phyloP scores from a whole-genome alignment of 2,113 vertebrate genomes.

The Numenius arquata region DNA sequence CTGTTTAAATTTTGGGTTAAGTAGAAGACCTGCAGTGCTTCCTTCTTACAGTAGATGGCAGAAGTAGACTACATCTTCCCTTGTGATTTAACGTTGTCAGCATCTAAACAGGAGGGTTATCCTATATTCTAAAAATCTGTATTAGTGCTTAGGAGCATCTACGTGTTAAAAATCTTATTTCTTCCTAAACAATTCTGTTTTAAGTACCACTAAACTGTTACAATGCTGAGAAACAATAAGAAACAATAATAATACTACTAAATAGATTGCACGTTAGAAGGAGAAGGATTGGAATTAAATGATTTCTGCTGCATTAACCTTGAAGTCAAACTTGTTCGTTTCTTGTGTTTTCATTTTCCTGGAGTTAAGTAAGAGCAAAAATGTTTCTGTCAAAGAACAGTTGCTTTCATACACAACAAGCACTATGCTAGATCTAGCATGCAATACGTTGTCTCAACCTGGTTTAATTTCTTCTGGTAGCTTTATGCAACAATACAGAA shows the following conservation, averaged over 20 bases:
- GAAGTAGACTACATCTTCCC: background rate
- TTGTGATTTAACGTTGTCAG: background rate
- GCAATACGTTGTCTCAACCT: background rate
- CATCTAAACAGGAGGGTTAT: background rate
- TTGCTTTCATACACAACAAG: background rate
- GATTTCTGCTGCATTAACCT: conserved; percentile 9
- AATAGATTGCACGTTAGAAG: background rate
- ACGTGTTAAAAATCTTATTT: background rate
- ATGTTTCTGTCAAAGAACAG: background rate
- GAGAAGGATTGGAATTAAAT: background rate
- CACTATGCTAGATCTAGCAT: background rate
- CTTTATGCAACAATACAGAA: background rate
- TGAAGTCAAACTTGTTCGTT: conserved; percentile 9
- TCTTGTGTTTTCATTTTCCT: conserved; percentile 11
- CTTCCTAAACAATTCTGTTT: background rate
- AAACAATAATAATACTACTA: background rate
- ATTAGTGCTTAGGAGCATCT: conserved; percentile 10
- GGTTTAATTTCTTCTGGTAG: background rate
- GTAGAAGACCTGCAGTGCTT: background rate
- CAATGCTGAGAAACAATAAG: background rate
- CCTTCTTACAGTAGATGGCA: conserved; percentile 72
- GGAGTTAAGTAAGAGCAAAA: conserved; percentile 11
- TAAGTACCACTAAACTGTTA: background rate
- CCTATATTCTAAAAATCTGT: conserved; percentile 31
- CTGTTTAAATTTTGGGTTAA: background rate